phyloP scores from a whole-genome alignment of 2,113 vertebrate species.

The Grammomys surdaster region DNA sequence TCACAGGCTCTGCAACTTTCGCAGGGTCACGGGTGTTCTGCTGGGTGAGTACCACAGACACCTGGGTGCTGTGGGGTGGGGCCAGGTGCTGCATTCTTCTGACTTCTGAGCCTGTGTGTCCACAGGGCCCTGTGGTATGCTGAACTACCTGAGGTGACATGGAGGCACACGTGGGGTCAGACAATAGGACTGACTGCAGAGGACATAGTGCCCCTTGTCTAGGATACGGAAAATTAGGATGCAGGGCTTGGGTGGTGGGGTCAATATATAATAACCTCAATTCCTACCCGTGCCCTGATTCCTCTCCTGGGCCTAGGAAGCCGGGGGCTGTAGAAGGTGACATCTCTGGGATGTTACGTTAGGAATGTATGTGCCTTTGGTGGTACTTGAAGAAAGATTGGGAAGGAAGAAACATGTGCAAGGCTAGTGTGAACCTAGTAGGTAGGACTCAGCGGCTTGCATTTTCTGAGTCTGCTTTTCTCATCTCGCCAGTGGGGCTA shows the following conservation, averaged over 20 bases:
- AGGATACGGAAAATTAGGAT: neutral
- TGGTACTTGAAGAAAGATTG: neutral
- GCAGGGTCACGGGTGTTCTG: constrained; percentile 3
- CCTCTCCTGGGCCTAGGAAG: neutral
- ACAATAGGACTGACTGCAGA: neutral
- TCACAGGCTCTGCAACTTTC: constrained; percentile 76
- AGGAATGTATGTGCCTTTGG: neutral
- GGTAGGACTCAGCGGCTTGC: neutral
- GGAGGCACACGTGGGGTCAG: neutral
- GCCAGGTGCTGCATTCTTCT: neutral
- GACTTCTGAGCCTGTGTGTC: neutral
- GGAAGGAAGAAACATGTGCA: neutral
- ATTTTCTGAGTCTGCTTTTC: neutral
- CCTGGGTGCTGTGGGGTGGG: neutral
- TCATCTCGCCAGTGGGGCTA: neutral
- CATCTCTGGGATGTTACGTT: neutral
- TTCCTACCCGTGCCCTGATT: neutral
- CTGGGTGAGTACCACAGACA: neutral
- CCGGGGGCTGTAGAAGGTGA: neutral
- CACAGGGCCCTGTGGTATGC: neutral
- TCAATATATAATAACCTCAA: neutral
- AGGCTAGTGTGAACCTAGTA: neutral
- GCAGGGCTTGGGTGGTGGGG: neutral
- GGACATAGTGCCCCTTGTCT: neutral
- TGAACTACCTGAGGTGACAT: neutral